These are phyloP conservation scores for Paelopatides confundens DNA, from an alignment of 53 echinoderm and acorn worm species.

Conservation along the genomic window DNA sequence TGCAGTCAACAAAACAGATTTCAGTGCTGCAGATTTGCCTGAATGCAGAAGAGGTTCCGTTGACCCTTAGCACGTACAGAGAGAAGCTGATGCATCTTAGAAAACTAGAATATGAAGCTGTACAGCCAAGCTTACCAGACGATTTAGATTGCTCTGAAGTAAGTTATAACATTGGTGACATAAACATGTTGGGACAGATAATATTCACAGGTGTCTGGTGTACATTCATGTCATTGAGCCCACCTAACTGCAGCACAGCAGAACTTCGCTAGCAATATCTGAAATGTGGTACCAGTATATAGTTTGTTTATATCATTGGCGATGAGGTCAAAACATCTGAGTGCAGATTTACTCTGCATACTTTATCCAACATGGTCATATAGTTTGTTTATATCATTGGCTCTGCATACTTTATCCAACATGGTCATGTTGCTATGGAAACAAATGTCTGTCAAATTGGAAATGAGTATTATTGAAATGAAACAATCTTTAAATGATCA, in stretches of 20 bases:
- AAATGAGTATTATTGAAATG: too few species aligned
- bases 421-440: too few species aligned
- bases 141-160: conserved; percentile 66
- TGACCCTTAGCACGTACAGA: conserved; percentile 77
- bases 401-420: too few species aligned
- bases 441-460: too few species aligned
- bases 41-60: conserved; percentile 80
- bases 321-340: too few species aligned
- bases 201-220: background rate
- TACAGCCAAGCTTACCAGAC: conserved; percentile 69
- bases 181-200: background rate
- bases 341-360: too few species aligned
- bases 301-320: too few species aligned
- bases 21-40: conserved; percentile 84
- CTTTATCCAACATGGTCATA: too few species aligned
- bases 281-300: too few species aligned
- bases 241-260: background rate
- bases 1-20: conserved; percentile 69
- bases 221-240: background rate
- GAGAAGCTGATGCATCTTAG: conserved; percentile 85
- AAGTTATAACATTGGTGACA: background rate
- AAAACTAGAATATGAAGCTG: conserved; percentile 63
- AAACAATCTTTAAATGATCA: too few species aligned
- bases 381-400: too few species aligned
- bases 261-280: too few species aligned